These are phyloP conservation scores for Callopanchax toddi DNA, from an alignment of 2,113 vertebrate genomes.

Conservation along the genomic window DNA sequence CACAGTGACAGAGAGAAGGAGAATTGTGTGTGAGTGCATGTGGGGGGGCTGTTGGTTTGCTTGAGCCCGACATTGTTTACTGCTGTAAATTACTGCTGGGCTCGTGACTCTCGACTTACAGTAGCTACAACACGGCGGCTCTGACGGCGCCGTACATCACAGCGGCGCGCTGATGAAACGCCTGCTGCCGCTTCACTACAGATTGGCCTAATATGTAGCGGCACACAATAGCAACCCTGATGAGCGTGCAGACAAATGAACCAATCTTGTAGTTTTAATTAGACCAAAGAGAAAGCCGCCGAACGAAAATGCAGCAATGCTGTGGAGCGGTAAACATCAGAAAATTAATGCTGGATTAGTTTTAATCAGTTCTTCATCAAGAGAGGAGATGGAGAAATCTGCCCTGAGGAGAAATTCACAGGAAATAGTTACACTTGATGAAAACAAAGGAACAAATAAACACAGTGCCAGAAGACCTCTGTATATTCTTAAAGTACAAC, in stretches of 20 bases:
- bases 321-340: slow-evolving; percentile 38
- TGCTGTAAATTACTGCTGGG: slow-evolving; percentile 92
- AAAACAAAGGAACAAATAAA: not conserved
- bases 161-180: slow-evolving; percentile 65
- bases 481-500: no score
- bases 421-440: not conserved
- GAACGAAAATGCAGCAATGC: slow-evolving; percentile 26
- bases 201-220: slow-evolving; percentile 92
- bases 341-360: slow-evolving; percentile 46
- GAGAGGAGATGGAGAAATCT: not conserved
- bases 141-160: slow-evolving; percentile 94
- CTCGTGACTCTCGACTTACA: slow-evolving; percentile 83
- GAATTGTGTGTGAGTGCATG: slow-evolving; percentile 65
- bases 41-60: slow-evolving; percentile 63
- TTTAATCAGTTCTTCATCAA: slow-evolving; percentile 45
- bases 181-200: slow-evolving; percentile 74
- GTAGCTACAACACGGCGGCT: slow-evolving; percentile 90
- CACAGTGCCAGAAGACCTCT: no score
- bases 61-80: slow-evolving; percentile 91
- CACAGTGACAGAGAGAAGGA: slow-evolving; percentile 64
- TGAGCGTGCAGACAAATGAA: slow-evolving; percentile 88
- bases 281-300: slow-evolving; percentile 65
- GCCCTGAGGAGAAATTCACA: not conserved
- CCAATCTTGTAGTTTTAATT: slow-evolving; percentile 83
- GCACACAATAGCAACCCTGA: slow-evolving; percentile 86